These are phyloP conservation scores for Podargus strigoides DNA, from an alignment of 2,797 vertebrate species.

Conservation along the genomic window DNA sequence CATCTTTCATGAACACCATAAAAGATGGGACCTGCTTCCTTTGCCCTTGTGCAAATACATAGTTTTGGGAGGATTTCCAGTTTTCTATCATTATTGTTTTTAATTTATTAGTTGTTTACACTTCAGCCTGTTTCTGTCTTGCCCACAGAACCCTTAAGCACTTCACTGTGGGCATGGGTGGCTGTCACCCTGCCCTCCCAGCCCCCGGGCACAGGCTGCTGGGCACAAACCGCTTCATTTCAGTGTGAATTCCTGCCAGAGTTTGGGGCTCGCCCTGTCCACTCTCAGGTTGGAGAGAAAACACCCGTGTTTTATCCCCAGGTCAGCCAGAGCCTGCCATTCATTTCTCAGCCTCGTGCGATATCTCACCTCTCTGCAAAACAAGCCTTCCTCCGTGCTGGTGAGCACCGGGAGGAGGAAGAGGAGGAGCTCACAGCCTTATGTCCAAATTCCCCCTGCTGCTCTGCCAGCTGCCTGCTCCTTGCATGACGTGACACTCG, in stretches of 20 bases:
- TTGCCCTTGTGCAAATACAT: not conserved
- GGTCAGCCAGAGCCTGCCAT: accelerated
- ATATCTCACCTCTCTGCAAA: constrained; percentile 42
- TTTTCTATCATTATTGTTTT: not conserved
- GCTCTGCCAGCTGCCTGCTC: constrained; percentile 33
- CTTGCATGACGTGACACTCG: not conserved
- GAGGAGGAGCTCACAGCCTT: constrained; percentile 37
- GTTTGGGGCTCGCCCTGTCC: not conserved
- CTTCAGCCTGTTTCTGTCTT: not conserved
- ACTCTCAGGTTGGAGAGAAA: not conserved
- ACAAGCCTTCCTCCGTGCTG: constrained; percentile 32
- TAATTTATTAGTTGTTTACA: not conserved
- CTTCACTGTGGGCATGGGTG: too few species aligned
- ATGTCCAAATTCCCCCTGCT: not conserved
- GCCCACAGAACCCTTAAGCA: not conserved
- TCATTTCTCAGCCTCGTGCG: not conserved
- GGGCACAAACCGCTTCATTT: not conserved
- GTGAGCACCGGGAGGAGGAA: not conserved
- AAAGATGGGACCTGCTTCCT: not conserved
- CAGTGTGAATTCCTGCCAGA: not conserved
- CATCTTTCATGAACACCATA: too few species aligned
- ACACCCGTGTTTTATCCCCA: not conserved
- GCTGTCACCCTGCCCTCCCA: too few species aligned
- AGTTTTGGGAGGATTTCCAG: not conserved
- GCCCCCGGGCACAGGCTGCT: too few species aligned